Conservation (phyloP, 30 jellyfish, hydroid and myxozoan genomes). For the Pelagia noctiluca region DNA sequence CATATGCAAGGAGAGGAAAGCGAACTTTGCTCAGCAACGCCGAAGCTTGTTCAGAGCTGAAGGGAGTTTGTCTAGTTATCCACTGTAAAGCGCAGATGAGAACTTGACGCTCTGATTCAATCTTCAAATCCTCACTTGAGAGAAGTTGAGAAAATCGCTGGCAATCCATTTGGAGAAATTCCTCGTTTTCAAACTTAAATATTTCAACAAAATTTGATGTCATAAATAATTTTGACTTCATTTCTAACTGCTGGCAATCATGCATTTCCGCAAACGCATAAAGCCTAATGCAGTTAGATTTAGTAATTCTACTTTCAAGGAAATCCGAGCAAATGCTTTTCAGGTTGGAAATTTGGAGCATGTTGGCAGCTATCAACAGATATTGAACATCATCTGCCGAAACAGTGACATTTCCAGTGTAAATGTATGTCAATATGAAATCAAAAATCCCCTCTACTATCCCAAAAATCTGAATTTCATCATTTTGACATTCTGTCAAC, state of each 20-base stretch:
- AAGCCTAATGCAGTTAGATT: constrained; percentile 50
- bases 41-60: constrained; percentile 28
- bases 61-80: constrained; percentile 19
- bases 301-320: constrained; percentile 39
- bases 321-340: constrained; percentile 55
- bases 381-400: constrained; percentile 58
- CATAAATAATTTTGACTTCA: constrained; percentile 19
- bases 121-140: constrained; percentile 51
- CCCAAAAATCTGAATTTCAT: constrained; percentile 64
- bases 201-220: constrained; percentile 44
- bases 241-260: constrained; percentile 46
- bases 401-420: constrained; percentile 67
- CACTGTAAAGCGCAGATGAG: constrained; percentile 47
- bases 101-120: constrained; percentile 63
- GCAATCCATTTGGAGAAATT: constrained; percentile 40
- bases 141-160: constrained; percentile 29
- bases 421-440: constrained; percentile 37
- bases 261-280: constrained; percentile 49
- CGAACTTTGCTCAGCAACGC: constrained; percentile 40
- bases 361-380: constrained; percentile 59
- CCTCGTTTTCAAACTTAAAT: constrained; percentile 42
- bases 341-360: constrained; percentile 57
- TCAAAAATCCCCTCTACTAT: constrained; percentile 57
- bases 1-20: constrained; percentile 34
- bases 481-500: constrained; percentile 36